A percentile compares a stretch with the other conserved stretches of the same genome.
These are phyloP conservation scores for Staurois parvus DNA, from an alignment of 2,797 vertebrate species.

Conservation along the genomic window DNA sequence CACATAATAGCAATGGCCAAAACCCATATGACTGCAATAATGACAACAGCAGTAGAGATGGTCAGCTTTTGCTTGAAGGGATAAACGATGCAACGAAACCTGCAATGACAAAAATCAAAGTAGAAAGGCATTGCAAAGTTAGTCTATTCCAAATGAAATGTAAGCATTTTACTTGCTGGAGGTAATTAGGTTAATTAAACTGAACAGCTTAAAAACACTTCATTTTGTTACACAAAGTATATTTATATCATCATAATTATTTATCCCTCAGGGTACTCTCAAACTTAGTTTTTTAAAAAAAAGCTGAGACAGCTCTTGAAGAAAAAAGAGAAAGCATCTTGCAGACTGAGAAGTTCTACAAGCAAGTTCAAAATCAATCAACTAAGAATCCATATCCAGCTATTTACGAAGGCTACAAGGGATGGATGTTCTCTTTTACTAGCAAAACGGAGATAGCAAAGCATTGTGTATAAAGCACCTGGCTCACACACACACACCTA, in stretches of 20 bases:
- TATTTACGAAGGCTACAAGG: too few species aligned
- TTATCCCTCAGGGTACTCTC: neutral
- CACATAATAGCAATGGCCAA: slow-evolving; percentile 89
- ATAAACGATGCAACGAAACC: slow-evolving; percentile 88
- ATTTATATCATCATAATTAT: neutral
- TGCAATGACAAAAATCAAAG: slow-evolving; percentile 68
- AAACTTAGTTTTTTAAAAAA: neutral
- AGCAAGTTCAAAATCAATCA: too few species aligned
- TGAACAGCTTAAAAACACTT: neutral
- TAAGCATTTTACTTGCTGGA: neutral
- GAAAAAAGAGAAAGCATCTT: neutral
- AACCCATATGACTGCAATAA: slow-evolving; percentile 86
- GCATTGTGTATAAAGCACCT: too few species aligned
- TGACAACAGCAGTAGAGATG: slow-evolving; percentile 78
- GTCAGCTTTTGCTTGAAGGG: slow-evolving; percentile 92
- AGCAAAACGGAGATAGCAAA: too few species aligned
- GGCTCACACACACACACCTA: too few species aligned
- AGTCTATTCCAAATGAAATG: neutral
- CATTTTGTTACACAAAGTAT: neutral
- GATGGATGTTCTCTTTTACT: too few species aligned
- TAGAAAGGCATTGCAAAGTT: neutral
- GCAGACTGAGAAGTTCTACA: too few species aligned
- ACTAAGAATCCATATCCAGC: too few species aligned
- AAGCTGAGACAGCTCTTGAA: neutral
- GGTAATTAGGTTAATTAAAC: neutral